Evolutionary conservation across 2,888 invertebrate genomes (phyloP).

Genomic region (Caenorhabditis parvicauda): DNA sequence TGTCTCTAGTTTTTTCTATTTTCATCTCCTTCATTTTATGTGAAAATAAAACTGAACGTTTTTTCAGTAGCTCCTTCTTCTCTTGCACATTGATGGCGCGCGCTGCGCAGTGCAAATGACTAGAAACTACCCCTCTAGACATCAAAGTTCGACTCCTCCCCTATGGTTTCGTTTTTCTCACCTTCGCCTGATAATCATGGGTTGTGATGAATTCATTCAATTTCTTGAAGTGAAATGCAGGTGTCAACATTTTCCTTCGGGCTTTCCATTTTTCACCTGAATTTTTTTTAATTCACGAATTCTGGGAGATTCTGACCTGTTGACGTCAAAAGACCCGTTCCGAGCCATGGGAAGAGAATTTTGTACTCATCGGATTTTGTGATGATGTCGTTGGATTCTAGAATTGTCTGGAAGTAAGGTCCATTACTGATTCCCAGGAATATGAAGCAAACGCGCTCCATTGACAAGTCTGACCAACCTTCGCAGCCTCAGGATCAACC

Average conservation of each 20-base stretch:
- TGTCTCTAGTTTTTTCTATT: too few relatives aligned
- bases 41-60: too few relatives aligned
- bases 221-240: constrained; percentile 68
- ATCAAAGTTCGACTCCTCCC: too few relatives aligned
- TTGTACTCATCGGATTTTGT: constrained; percentile 65
- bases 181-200: constrained; percentile 32
- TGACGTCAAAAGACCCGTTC: constrained; percentile 65
- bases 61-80: background rate
- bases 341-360: constrained; percentile 65
- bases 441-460: too few relatives aligned
- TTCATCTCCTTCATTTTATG: too few relatives aligned
- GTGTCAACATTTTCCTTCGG: constrained; percentile 66
- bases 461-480: constrained; percentile 15
- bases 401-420: too few relatives aligned
- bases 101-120: too few relatives aligned
- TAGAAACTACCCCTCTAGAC: too few relatives aligned
- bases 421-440: too few relatives aligned
- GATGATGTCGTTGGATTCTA: constrained; percentile 60
- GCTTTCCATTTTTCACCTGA: constrained; percentile 64
- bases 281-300: constrained; percentile 3
- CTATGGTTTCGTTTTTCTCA: too few relatives aligned
- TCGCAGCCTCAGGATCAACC: constrained; percentile 27
- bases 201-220: constrained; percentile 63
- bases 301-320: constrained; percentile 14
- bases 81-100: background rate